Evolutionary conservation across 2,113 vertebrate species (phyloP).

Genomic region (Catharus minimus): DNA sequence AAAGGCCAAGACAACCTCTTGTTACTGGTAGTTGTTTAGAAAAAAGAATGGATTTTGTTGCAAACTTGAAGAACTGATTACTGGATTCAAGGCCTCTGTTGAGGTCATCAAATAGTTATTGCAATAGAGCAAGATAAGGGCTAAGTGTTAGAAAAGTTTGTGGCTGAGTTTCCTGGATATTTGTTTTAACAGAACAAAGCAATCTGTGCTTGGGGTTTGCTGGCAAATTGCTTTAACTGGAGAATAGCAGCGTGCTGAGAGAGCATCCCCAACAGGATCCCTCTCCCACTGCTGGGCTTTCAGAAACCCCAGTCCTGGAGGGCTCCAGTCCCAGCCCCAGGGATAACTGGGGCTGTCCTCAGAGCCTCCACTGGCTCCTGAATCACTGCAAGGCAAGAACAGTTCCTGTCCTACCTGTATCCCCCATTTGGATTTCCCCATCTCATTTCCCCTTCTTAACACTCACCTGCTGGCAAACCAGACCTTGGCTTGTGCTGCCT

Average conservation of each 20-base stretch:
- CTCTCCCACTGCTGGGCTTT: background rate
- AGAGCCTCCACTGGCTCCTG: background rate
- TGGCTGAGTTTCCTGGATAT: constrained; percentile 1
- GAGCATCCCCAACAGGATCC: background rate
- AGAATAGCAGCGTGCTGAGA: background rate
- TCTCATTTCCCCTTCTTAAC: background rate
- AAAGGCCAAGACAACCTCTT: constrained; percentile 8
- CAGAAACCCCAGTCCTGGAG: background rate
- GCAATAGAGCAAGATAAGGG: constrained; percentile 33
- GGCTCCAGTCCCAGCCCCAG: background rate
- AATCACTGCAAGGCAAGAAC: background rate
- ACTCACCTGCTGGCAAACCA: background rate
- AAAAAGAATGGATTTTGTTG: background rate
- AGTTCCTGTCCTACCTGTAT: background rate
- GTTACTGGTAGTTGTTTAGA: background rate
- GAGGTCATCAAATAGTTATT: constrained; percentile 53
- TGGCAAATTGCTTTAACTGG: background rate
- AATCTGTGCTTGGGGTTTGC: background rate
- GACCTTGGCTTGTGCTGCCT: background rate
- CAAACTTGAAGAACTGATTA: constrained; percentile 18
- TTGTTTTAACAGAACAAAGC: constrained; percentile 1
- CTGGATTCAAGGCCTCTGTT: constrained; percentile 38
- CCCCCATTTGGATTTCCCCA: background rate
- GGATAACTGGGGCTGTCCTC: background rate
- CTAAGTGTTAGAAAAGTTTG: background rate